These are phyloP conservation scores for Siphlonurus alternatus DNA, from an alignment of 2,888 invertebrate species.

Conservation along the genomic window DNA sequence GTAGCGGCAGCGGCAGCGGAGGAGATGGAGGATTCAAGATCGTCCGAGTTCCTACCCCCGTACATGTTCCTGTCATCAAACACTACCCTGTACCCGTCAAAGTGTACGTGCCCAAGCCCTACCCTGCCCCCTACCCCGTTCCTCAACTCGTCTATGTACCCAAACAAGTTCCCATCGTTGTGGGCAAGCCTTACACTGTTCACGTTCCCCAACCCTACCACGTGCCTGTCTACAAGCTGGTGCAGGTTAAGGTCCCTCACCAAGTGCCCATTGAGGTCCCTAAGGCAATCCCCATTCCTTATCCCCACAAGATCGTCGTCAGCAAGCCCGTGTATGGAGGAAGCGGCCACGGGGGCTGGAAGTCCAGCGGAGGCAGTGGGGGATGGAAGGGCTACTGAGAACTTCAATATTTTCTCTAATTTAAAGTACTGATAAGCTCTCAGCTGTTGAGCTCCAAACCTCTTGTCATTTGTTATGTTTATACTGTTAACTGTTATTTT, in stretches of 20 bases:
- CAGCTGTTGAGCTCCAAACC: too few species aligned
- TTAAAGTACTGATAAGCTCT: too few species aligned
- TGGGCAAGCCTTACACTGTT: constrained; percentile 3
- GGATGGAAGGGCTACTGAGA: too few species aligned
- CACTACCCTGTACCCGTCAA: constrained; percentile 9
- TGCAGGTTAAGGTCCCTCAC: background rate
- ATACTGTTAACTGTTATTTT: too few species aligned
- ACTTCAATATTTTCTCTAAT: too few species aligned
- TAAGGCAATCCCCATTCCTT: background rate
- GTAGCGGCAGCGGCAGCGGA: background rate
- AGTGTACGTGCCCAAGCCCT: background rate
- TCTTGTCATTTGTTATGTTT: too few species aligned
- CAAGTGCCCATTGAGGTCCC: background rate
- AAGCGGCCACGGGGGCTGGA: background rate
- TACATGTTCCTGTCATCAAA: constrained; percentile 9
- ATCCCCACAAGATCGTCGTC: background rate
- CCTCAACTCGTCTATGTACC: background rate
- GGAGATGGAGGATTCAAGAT: background rate
- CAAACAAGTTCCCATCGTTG: constrained; percentile 1
- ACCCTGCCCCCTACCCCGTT: background rate
- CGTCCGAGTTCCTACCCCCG: constrained; percentile 4
- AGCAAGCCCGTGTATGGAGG: background rate
- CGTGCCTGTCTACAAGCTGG: background rate
- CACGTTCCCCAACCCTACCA: constrained; percentile 7
- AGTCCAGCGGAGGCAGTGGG: background rate